These are phyloP conservation scores for Pharmacophagus antenor DNA, from an alignment of 2,888 invertebrate genomes.

Conservation along the genomic window DNA sequence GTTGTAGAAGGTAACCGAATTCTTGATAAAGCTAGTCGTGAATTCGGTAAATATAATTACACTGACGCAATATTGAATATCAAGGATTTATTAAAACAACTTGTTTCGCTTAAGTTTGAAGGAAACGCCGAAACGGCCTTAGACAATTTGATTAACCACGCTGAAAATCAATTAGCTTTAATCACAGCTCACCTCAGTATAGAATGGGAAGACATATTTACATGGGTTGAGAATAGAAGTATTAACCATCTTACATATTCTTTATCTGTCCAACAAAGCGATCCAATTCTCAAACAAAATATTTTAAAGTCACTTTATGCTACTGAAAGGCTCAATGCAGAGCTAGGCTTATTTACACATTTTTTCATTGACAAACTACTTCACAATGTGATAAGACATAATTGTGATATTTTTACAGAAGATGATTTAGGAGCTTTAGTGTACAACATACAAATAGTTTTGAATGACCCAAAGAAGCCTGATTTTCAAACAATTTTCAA, in stretches of 20 bases:
- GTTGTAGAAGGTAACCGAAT: constrained; percentile 57
- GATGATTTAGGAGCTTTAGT: constrained; percentile 67
- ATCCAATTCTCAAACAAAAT: constrained; percentile 59
- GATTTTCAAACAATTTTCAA: constrained; percentile 68
- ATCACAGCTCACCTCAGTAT: constrained; percentile 66
- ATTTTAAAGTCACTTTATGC: constrained; percentile 64
- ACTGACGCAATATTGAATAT: constrained; percentile 58
- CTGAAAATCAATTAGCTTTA: constrained; percentile 64
- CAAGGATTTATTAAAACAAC: constrained; percentile 48
- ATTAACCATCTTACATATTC: constrained; percentile 60
- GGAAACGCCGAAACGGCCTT: constrained; percentile 57
- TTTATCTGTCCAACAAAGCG: constrained; percentile 67
- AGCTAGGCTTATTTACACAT: constrained; percentile 66
- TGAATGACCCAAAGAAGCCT: constrained; percentile 57
- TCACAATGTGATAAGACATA: constrained; percentile 65
- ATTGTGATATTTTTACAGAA: constrained; percentile 71
- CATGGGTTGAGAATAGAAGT: constrained; percentile 65
- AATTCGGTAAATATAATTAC: constrained; percentile 62
- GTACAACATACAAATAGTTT: constrained; percentile 67
- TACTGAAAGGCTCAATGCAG: constrained; percentile 65
- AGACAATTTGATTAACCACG: constrained; percentile 53
- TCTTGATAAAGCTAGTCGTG: constrained; percentile 63
- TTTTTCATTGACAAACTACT: constrained; percentile 67
- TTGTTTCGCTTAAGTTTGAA: constrained; percentile 55
- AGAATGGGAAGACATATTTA: constrained; percentile 72